Base-by-base conservation (phyloP, 2,113 vertebrate genomes). In the Ptychochromis oligacanthus region DNA sequence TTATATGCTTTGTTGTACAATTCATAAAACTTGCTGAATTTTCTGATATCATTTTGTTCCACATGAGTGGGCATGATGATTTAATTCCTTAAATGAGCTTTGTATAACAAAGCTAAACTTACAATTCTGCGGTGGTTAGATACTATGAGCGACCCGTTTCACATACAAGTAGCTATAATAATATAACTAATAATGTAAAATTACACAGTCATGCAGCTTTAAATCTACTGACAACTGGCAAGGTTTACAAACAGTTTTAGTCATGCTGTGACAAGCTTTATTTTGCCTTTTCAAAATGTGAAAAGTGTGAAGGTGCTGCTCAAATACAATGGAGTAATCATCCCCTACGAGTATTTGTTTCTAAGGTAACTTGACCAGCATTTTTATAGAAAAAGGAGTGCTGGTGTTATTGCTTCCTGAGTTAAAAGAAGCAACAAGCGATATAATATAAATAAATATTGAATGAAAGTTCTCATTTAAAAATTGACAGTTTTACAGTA, bases 251-350 rank as follows among this genome's bases (percentile, higher is more conserved):
- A 62, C 1, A 8, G 40, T 56, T 79, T 88, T 58, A 79, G 65
- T 79, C 65, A 46, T 49, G 43, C 40, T 60, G 43, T 12, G 15
- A 61, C 59, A 60, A 64, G 49, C 26, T 81, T 77, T 62, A 43
- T 80, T 82, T 72, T 54, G 0, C 26, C 43, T 5, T 52, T 70
- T 70, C 20, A 31, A 31, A 70, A 52, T 52, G 24, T 70, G 24
- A 70, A 70, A 43, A 84, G 49, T 20, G 61, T 13, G 59, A 46
- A 65, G 58, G 75, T 80, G 80, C 64, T 57, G 80, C 55, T 85
- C 34, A 61, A 8, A 46, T n/a, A 36, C 64, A 52, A 62, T n/a
- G 2, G 52, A 2, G n/a, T 2, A 36, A 81, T 75, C 58, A 67
- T 56, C 43, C 64, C 22, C 1, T 34, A 8, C 28, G 49, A 54